phyloP scores from a whole-genome alignment of 2,797 vertebrate genomes.

The Microhierax caerulescens region DNA sequence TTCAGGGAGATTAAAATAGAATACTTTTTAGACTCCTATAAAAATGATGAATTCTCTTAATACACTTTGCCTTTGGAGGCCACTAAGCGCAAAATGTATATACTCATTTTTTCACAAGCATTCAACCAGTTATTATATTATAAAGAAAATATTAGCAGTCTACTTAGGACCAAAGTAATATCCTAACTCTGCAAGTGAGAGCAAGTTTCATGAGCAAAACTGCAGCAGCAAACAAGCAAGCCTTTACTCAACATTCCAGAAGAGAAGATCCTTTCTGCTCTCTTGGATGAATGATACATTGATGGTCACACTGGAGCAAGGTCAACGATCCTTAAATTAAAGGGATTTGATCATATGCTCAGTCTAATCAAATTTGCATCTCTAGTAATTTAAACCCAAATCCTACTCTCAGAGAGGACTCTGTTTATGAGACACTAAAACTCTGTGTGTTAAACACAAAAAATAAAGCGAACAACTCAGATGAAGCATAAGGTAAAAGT shows the following conservation, averaged over 20 bases:
- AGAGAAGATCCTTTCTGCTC: constrained; percentile 34
- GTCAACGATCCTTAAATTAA: background rate
- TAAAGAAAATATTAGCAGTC: background rate
- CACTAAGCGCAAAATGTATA: background rate
- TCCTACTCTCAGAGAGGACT: background rate
- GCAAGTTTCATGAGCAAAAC: background rate
- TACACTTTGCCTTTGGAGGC: background rate
- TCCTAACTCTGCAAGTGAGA: background rate
- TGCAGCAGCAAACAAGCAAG: constrained; percentile 15
- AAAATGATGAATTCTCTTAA: constrained; percentile 33
- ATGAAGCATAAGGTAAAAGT: background rate
- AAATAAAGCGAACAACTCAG: background rate
- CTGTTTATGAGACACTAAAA: background rate
- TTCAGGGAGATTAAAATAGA: background rate
- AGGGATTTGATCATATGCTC: background rate
- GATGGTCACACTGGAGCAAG: background rate
- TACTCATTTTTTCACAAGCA: background rate
- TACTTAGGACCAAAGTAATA: background rate
- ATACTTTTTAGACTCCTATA: background rate
- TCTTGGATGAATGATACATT: background rate
- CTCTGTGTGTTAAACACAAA: background rate
- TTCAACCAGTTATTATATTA: background rate
- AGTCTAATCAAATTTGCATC: background rate
- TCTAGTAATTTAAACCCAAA: background rate
- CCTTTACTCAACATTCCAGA: background rate